Percentiles rank a stretch among this genome's conserved stretches.
Conservation (phyloP, 2,888 invertebrate species). For the Brachyopa scutellaris region DNA sequence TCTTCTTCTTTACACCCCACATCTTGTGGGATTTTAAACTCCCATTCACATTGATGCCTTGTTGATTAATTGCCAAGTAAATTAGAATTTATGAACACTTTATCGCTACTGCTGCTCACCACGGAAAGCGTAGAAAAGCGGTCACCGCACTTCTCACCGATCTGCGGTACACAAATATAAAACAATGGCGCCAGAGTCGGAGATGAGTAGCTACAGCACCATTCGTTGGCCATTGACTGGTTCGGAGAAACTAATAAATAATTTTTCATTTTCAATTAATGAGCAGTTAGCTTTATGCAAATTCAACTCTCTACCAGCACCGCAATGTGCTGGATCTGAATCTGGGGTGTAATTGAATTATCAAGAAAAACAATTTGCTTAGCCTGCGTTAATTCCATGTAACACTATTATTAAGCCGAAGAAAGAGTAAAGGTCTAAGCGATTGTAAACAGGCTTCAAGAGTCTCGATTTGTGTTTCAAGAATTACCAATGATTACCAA, state of each 20-base stretch:
- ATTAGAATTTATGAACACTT: conserved; percentile 63
- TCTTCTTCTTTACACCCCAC: conserved; percentile 8
- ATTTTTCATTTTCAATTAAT: conserved; percentile 65
- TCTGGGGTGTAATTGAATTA: conserved; percentile 54
- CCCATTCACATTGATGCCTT: conserved; percentile 56
- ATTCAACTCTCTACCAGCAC: conserved; percentile 14
- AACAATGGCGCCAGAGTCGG: conserved; percentile 64
- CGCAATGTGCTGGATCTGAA: conserved; percentile 23
- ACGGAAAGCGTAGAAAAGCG: conserved; percentile 34
- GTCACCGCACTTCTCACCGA: conserved; percentile 17
- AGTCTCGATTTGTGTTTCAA: conserved; percentile 44
- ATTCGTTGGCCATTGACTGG: conserved; percentile 34
- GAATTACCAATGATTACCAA: conserved; percentile 10
- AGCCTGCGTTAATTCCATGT: conserved; percentile 42
- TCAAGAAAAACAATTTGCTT: conserved; percentile 40
- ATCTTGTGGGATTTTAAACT: conserved; percentile 10
- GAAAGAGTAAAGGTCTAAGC: conserved; percentile 54
- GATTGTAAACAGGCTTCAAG: conserved; percentile 9
- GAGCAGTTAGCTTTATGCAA: conserved; percentile 51
- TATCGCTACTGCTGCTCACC: conserved; percentile 22
- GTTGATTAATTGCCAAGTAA: conserved; percentile 68
- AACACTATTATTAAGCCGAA: conserved; percentile 42
- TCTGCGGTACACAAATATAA: conserved; percentile 29
- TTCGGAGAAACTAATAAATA: conserved; percentile 50
- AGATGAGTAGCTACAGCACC: neutral